Evolutionary conservation across 1,140 invertebrate genomes (phyloP).

Genomic region (Chironomus tepperi): DNA sequence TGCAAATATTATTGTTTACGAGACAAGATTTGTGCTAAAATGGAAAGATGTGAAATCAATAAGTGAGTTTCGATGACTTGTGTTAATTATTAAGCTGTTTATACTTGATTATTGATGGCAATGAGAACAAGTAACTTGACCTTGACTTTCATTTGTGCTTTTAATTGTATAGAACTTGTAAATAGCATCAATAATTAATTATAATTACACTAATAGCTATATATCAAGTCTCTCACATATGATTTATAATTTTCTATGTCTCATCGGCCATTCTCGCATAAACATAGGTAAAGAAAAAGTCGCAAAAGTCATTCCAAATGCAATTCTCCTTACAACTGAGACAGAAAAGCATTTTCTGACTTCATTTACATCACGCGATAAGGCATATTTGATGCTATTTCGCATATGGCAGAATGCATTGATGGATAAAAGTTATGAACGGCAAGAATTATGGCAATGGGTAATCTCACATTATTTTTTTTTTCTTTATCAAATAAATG

Average conservation of each 20-base stretch:
- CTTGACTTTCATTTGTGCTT: neutral
- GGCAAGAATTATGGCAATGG: conserved; percentile 84
- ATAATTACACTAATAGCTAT: neutral
- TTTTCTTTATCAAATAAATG: neutral
- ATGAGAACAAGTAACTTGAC: neutral
- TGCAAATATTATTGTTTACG: conserved; percentile 92
- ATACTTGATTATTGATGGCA: neutral
- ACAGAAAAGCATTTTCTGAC: conserved; percentile 87
- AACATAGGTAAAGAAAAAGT: conserved; percentile 69
- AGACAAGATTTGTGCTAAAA: conserved; percentile 68
- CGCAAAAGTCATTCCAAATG: conserved; percentile 89
- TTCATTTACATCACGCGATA: conserved; percentile 84
- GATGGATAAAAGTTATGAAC: conserved; percentile 77
- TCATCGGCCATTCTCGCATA: neutral
- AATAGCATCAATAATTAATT: neutral
- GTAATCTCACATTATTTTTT: conserved; percentile 34
- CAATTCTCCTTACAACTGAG: conserved; percentile 76
- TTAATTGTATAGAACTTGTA: neutral
- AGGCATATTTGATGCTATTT: conserved; percentile 90
- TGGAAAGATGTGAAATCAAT: conserved; percentile 87
- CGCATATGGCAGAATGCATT: conserved; percentile 92
- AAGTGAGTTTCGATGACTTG: conserved; percentile 64
- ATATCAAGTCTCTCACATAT: no score
- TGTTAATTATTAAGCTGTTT: neutral
- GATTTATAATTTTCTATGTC: neutral